Evolutionary conservation across 2,888 invertebrate genomes (phyloP), one percentile per base, ranked within the genome.

Genomic region (Lasius fuliginosus): DNA sequence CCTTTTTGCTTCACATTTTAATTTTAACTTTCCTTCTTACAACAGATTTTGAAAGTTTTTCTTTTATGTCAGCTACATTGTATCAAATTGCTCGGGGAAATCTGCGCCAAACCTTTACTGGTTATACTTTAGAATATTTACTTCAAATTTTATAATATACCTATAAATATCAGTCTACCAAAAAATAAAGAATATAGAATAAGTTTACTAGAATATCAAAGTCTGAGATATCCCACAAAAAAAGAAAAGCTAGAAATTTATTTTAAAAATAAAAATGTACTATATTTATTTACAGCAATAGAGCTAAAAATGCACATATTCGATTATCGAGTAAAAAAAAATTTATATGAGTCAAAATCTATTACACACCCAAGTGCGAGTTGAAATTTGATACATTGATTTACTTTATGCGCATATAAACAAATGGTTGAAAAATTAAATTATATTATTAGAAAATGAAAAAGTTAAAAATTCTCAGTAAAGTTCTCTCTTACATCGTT

Each of bases 401-500:
- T 73, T 3, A 49, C 8, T 68, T 49, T 12, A 18, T 6, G 18
- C 49, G 6, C 12, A 4, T 49, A 49, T 71, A 40, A 74, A 60
- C 15, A 46, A 74, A 30, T n/a, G 12, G 6, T 30, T 18, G 1
- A 73, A 58, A 27, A 74, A 60, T 27, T 42, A 30, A 62, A 75
- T 75, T 9, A 64, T 33, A 64, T 33, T 64, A 15, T 64, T 65
- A 42, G 30, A 12, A 18, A 60, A 3, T 5, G 15, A 18, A 27
- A 76, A 53, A 53, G 23, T 67, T 46, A 27, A 33, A 23, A 36
- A 36, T 49, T 76, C 27, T 8, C 53, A 67, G 18, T 67, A 15
- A 64, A 49, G 6, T 12, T 6, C 23, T 6, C 23, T 33, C 46
- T 53, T 56, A 40, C 27, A 42, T 40, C 12, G 36, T 40, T 56